These are phyloP conservation scores for Oncorhynchus tshawytscha DNA, from an alignment of 2,113 vertebrate species.

Conservation along the genomic window DNA sequence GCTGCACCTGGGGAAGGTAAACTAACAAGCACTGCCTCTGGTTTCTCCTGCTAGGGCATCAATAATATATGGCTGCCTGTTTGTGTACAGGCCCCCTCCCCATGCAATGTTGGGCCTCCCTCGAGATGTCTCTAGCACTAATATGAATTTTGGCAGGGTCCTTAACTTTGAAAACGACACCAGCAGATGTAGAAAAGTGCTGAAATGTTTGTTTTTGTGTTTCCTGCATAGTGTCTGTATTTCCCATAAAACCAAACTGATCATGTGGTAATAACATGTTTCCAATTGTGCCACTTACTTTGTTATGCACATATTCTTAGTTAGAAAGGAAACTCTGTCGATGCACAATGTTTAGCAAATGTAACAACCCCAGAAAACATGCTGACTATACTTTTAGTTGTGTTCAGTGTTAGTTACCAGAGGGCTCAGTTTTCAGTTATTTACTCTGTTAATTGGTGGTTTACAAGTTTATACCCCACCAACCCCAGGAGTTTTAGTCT, in stretches of 20 bases:
- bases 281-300: not conserved
- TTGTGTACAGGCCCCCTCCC: conserved; percentile 11
- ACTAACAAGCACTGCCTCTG: conserved; percentile 25
- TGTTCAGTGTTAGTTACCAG: not conserved
- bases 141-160: conserved; percentile 20
- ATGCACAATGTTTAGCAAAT: not conserved
- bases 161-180: conserved; percentile 20
- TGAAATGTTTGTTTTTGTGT: not conserved
- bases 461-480: too few species aligned
- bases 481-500: too few species aligned
- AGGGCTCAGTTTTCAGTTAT: not conserved
- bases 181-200: not conserved
- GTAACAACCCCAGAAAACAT: not conserved
- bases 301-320: not conserved
- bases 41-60: conserved; percentile 22
- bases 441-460: not conserved
- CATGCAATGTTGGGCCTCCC: conserved; percentile 2
- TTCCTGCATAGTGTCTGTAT: not conserved
- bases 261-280: not conserved
- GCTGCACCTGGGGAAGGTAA: conserved; percentile 19
- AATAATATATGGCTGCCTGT: conserved; percentile 23
- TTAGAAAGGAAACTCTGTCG: not conserved
- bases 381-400: not conserved
- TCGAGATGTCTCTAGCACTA: conserved; percentile 11
- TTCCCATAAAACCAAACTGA: conserved; percentile 6